These are phyloP conservation scores for Crambe crambe DNA, from an alignment of 37 sponge, comb jelly and placozoan species.

Conservation along the genomic window DNA sequence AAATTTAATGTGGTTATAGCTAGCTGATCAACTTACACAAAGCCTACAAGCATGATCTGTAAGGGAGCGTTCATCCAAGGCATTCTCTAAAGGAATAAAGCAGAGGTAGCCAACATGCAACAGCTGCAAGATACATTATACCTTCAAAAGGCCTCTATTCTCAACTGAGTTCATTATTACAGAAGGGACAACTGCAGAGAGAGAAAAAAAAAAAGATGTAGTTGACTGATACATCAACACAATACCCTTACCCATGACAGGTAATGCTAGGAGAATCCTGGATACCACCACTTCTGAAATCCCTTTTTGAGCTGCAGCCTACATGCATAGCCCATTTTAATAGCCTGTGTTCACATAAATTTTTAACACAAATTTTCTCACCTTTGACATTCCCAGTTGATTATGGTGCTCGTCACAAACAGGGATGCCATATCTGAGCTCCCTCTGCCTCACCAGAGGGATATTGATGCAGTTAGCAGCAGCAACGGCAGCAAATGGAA, in stretches of 20 bases:
- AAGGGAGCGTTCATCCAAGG: conserved; percentile 83
- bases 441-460: conserved; percentile 95
- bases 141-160: conserved; percentile 60
- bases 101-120: neutral
- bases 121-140: neutral
- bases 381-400: conserved; percentile 68
- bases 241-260: conserved; percentile 89
- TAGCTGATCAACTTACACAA: conserved; percentile 72
- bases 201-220: neutral
- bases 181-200: conserved; percentile 73
- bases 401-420: conserved; percentile 72
- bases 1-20: too few species aligned
- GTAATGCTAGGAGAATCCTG: conserved; percentile 87
- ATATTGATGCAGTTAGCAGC: conserved; percentile 97
- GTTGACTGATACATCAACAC: neutral
- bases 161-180: conserved; percentile 83
- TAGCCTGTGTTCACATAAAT: too few species aligned
- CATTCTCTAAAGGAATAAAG: conserved; percentile 58
- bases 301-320: conserved; percentile 84
- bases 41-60: conserved; percentile 79
- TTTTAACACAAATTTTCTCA: too few species aligned
- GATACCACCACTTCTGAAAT: conserved; percentile 92
- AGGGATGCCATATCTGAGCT: conserved; percentile 74
- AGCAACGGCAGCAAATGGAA: conserved; percentile 95
- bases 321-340: conserved; percentile 1